Percentiles rank a stretch among this genome's conserved stretches.
These are phyloP conservation scores for Acleris holmiana DNA, from an alignment of 2,888 invertebrate species.

Conservation along the genomic window DNA sequence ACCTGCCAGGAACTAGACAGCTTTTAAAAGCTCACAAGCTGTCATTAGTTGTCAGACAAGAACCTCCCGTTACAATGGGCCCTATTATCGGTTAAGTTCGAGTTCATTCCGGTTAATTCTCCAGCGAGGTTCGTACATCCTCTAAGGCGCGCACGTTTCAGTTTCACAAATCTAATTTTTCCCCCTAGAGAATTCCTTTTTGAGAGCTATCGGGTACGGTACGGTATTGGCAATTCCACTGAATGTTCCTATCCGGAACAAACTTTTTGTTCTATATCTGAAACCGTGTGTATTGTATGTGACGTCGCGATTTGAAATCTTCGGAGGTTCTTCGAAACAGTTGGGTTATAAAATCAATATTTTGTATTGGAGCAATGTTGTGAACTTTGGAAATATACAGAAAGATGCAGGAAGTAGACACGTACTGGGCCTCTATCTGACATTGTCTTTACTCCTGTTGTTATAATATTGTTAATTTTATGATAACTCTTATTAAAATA, in stretches of 20 bases:
- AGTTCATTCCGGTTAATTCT: conserved; percentile 26
- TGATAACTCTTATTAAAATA: too few species aligned
- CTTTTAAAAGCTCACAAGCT: neutral
- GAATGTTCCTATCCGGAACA: conserved; percentile 38
- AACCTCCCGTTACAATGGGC: conserved; percentile 10
- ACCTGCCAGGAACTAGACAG: too few species aligned
- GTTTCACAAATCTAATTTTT: conserved; percentile 80
- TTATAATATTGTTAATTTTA: too few species aligned
- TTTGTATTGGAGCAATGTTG: neutral
- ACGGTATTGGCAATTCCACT: conserved; percentile 71
- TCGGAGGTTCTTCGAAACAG: conserved; percentile 5
- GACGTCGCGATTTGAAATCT: conserved; percentile 33
- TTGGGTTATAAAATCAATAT: conserved; percentile 10
- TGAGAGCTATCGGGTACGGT: conserved; percentile 67
- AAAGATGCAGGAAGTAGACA: neutral
- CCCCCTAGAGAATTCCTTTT: conserved; percentile 68
- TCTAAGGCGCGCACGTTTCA: conserved; percentile 63
- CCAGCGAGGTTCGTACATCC: conserved; percentile 16
- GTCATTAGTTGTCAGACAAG: conserved; percentile 3
- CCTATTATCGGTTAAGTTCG: conserved; percentile 1
- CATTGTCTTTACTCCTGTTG: too few species aligned
- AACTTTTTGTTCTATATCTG: conserved; percentile 37
- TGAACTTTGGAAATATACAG: neutral
- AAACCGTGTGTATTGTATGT: conserved; percentile 36
- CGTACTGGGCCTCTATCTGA: too few species aligned